These are phyloP conservation scores for Trissolcus brochymenae DNA, from an alignment of 2,888 invertebrate species.

Conservation along the genomic window DNA sequence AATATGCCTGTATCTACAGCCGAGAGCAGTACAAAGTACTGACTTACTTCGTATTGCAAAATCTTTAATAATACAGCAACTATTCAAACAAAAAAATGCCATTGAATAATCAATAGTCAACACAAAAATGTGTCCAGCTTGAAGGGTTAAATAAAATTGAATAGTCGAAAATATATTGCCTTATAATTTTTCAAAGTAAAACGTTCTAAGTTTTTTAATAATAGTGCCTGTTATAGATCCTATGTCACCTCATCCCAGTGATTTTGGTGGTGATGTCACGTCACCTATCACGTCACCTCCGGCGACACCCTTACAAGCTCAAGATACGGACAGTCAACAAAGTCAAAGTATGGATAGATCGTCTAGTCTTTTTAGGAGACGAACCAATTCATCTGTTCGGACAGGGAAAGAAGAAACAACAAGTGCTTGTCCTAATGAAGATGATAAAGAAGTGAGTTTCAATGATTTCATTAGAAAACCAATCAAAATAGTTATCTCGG, in stretches of 20 bases:
- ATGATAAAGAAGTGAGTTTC: slow-evolving; percentile 73
- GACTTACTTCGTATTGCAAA: too few species aligned
- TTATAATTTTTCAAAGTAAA: too few species aligned
- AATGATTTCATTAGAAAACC: too few species aligned
- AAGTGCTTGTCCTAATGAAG: slow-evolving; percentile 63
- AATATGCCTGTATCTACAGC: too few species aligned
- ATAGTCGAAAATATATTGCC: too few species aligned
- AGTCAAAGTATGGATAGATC: slow-evolving; percentile 64
- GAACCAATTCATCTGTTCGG: slow-evolving; percentile 68
- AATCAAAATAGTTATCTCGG: too few species aligned
- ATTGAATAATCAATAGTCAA: too few species aligned
- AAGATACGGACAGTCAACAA: slow-evolving; percentile 69
- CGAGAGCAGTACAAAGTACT: too few species aligned
- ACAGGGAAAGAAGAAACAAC: slow-evolving; percentile 67
- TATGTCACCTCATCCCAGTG: slow-evolving; percentile 80
- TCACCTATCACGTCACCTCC: slow-evolving; percentile 78
- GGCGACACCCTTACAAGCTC: slow-evolving; percentile 76
- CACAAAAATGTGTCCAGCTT: too few species aligned
- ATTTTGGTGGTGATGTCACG: slow-evolving; percentile 74
- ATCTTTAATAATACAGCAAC: too few species aligned
- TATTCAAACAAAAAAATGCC: too few species aligned
- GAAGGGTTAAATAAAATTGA: too few species aligned
- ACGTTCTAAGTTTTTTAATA: not conserved
- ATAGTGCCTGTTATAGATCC: slow-evolving; percentile 76
- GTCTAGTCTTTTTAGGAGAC: slow-evolving; percentile 69